Evolutionary conservation across 2,113 vertebrate genomes (phyloP), one percentile per base, ranked within the genome.

Genomic region (Pyrgilauda ruficollis): DNA sequence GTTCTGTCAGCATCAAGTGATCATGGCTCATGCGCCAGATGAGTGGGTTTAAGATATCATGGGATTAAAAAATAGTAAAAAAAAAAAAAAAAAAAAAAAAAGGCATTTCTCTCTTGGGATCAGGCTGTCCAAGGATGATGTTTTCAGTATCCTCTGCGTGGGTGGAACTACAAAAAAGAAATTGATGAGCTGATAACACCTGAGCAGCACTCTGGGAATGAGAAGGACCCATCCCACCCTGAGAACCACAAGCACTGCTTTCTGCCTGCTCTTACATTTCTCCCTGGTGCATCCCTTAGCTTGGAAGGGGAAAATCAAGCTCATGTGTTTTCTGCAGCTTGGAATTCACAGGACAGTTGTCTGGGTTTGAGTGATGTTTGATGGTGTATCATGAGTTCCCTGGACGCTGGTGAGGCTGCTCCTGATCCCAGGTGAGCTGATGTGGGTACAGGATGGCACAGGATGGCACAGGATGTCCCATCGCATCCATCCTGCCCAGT

Each of bases 341-440:
- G 43, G 39, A 59, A 46, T 46, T 67, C 62, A 31, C 47, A 59
- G 78, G 64, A 33, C 24, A 33, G 14, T 24, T 46, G 43, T 28
- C 58, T 76, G 0, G 1, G 22, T 3, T 18, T 70, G 31, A 33
- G 39, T 37, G 47, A 23, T 10, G 26, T 44, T 70, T 78, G 46
- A 4, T 47, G 61, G 6, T 13, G 31, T 20, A 2, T 11, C 12
- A 2, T 2, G 67, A 67, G 30, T 52, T 15, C 39, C 62, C 30
- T 15, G 31, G 15, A 2, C 1, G 3, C 5, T 59, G 64, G 4
- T 24, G 50, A 62, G n/a, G 44, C 27, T 75, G 26, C n/a, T 62
- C 30, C 43, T 20, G 4, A 18, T 30, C 11, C 74, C 53, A 19
- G 1, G 5, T 0, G 24, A 11, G 10, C 2, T n/a, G 43, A 9